Percentiles rank a stretch among this genome's conserved stretches.
These are phyloP conservation scores for Microctonus aethiopoides DNA, from an alignment of 2,888 invertebrate species.

Conservation along the genomic window DNA sequence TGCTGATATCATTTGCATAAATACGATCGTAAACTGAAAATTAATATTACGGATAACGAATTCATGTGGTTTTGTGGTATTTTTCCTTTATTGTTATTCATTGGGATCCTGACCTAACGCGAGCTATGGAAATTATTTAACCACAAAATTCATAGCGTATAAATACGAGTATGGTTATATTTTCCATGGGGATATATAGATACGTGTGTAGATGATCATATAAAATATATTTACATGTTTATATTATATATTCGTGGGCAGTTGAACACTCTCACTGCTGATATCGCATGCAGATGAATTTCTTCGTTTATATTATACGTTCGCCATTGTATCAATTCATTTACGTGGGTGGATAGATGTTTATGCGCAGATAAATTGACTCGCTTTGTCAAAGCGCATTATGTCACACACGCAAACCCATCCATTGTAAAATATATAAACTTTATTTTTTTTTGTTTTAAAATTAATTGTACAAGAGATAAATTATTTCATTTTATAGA, in stretches of 20 bases:
- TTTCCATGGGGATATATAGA: too few species aligned
- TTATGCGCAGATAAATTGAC: slow-evolving; percentile 27
- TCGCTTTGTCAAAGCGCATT: slow-evolving; percentile 21
- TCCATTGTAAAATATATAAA: background rate
- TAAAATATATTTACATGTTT: slow-evolving; percentile 14
- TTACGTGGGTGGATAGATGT: slow-evolving; percentile 27
- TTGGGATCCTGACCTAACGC: slow-evolving; percentile 47
- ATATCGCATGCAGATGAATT: slow-evolving; percentile 28
- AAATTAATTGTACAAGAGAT: too few species aligned
- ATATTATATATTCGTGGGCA: slow-evolving; percentile 18
- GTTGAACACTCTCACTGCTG: slow-evolving; percentile 11
- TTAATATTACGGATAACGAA: slow-evolving; percentile 53
- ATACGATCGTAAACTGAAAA: slow-evolving; percentile 53
- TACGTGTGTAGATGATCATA: too few species aligned
- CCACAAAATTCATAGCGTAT: slow-evolving; percentile 29
- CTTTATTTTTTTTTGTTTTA: too few species aligned
- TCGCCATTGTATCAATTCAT: slow-evolving; percentile 22
- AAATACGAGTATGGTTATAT: background rate
- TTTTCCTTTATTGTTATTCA: slow-evolving; percentile 52
- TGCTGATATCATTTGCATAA: slow-evolving; percentile 60
- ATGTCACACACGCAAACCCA: background rate
- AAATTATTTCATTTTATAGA: too few species aligned
- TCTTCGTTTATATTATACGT: slow-evolving; percentile 20
- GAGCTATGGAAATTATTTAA: slow-evolving; percentile 52
- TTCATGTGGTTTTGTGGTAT: slow-evolving; percentile 37